Base-by-base conservation (phyloP, 1,140 invertebrate species). In the Plectus sambesii region DNA sequence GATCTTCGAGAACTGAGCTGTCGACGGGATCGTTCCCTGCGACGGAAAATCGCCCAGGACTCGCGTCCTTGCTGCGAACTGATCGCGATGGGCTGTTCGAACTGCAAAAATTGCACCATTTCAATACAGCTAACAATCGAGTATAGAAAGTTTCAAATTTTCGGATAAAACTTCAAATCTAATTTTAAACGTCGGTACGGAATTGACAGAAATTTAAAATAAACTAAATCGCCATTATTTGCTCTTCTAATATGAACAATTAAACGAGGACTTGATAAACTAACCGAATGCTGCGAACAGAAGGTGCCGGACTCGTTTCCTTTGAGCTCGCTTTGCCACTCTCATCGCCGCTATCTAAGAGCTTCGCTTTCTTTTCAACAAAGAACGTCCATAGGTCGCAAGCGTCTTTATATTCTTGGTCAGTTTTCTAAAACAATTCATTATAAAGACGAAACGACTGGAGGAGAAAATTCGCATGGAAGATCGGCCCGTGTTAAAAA, bases 321-420 rank as follows among this genome's bases (percentile, higher is more conserved):
- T 33, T 17, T 17, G 30, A 33, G 12, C 30, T 12, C 30, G 12
- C 30, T 12, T 33, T 12, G 17, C 30, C 17, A 33, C 12, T 33
- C 12, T 33, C 30, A 17, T 33, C 30, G 17, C 30, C 17, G 30
- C 65, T 64, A 29, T 63, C 55, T 23, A 71, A 39, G 23, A 72
- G 47, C 4, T 69, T 67, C 42, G 61, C 62, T 40, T 63, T 63
- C 4, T 63, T 63, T 27, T 74, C 75, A 38, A 70, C 65, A 59
- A 82, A 90, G 15, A 92, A 72, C 40, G 88, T 86, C 83, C 83
- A 86, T n/a, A 94, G 67, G 47, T 87, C 82, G 58, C 77, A 77
- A 1, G 89, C 88, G 77, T 94, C 88, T 73, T 84, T 83, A 69
- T 87, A 84, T 71, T 94, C 89, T 47, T 79, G 77, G 6, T 81